A percentile compares a stretch with the other conserved stretches of the same genome.
Conservation (phyloP, 30 jellyfish, hydroid and myxozoan genomes). For the Haliclystus octoradiatus region DNA sequence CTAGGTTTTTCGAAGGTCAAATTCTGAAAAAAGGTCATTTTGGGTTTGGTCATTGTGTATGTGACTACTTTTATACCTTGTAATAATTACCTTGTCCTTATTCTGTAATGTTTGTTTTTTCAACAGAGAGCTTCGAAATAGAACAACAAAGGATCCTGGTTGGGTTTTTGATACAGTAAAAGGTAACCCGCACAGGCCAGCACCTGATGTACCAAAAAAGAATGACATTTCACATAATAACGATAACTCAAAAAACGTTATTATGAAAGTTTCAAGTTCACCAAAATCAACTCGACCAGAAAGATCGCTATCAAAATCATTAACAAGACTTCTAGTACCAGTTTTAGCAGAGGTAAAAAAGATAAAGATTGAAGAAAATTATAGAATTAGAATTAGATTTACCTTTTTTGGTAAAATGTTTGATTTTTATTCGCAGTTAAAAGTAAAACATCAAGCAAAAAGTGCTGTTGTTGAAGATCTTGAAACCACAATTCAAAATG, state of each 20-base stretch:
- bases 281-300: conserved; percentile 60
- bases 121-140: conserved; percentile 32
- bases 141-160: conserved; percentile 49
- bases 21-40: no score
- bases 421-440: conserved; percentile 26
- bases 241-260: neutral
- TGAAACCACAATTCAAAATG: conserved; percentile 56
- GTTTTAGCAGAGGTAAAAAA: conserved; percentile 79
- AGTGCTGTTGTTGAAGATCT: conserved; percentile 79
- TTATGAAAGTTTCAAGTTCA: conserved; percentile 28
- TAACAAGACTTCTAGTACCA: conserved; percentile 50
- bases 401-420: neutral
- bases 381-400: neutral
- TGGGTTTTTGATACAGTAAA: conserved; percentile 68
- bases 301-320: conserved; percentile 74
- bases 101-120: neutral
- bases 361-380: neutral
- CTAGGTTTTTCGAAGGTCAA: no score
- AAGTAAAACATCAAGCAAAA: conserved; percentile 73
- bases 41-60: no score
- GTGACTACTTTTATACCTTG: neutral
- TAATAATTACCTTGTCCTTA: neutral
- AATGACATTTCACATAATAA: conserved; percentile 11
- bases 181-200: conserved; percentile 34
- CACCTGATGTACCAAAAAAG: conserved; percentile 31